Base-by-base conservation (phyloP, 2,797 vertebrate genomes). In the Pampus argenteus region DNA sequence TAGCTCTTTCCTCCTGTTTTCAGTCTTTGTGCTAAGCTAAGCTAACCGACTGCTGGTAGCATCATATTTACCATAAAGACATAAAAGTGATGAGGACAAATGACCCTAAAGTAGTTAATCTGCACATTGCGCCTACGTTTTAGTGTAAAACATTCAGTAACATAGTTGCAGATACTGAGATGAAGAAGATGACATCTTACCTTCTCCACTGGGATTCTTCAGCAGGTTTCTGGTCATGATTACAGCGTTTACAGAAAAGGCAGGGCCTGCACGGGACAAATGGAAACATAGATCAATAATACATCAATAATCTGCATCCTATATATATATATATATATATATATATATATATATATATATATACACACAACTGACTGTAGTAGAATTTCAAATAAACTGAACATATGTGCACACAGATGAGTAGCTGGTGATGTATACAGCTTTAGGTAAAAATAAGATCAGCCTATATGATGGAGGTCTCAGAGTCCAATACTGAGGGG, bases 161-260 rank as follows among this genome's bases (percentile, higher is more conserved):
- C n/a, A 22, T 47, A 40, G 1, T 14, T 34, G 25, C 15, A 29
- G 5, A 62, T 70, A 2, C 2, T 58, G n/a, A 3, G 13, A 7
- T 47, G 2, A 31, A 47, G 9, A 69, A 71, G 50, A 69, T 38
- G 0, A 34, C 18, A 20, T 51, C 83, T 92, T 87, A 95, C 94
- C 93, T 52, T 95, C 89, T 45, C 93, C 94, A 65, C 38, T 76
- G 40, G 93, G 88, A 79, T 95, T 95, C 85, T 91, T 94, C n/a
- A 95, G 68, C 47, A 95, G 91, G 83, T 95, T 95, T 78, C 74
- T 88, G 71, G 85, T n/a, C 94, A 95, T 95, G 72, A 60, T 78
- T 63, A 15, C 49, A 66, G 20, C 28, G 68, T 51, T 17, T 3
- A 22, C 47, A 52, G 51, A 42, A 49, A 17, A 31, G 29, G 13